A percentile compares a stretch with the other conserved stretches of the same genome.
Conservation (phyloP, 2,797 vertebrate species). For the Chaunax sp. region DNA sequence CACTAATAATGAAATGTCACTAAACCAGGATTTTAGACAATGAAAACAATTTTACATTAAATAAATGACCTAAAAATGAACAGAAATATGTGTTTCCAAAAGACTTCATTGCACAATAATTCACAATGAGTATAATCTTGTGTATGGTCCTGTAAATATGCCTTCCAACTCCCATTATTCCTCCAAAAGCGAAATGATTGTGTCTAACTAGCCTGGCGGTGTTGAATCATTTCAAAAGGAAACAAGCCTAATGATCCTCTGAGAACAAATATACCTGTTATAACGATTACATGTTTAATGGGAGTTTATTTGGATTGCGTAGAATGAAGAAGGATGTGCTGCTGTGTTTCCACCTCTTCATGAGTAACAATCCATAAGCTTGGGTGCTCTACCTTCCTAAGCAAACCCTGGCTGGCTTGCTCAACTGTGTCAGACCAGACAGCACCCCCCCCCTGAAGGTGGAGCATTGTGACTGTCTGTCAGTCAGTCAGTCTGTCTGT, state of each 20-base stretch:
- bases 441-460: neutral
- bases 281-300: too few species aligned
- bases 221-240: too few species aligned
- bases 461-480: too few species aligned
- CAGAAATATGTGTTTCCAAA: too few species aligned
- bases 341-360: slow-evolving; percentile 23
- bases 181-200: neutral
- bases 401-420: neutral
- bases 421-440: slow-evolving; percentile 1
- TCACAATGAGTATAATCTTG: neutral
- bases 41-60: too few species aligned
- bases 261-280: too few species aligned
- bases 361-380: slow-evolving; percentile 9
- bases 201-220: too few species aligned
- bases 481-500: slow-evolving; percentile 2
- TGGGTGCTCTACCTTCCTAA: neutral
- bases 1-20: neutral
- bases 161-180: neutral
- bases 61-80: neutral
- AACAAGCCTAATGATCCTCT: too few species aligned
- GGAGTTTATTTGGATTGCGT: slow-evolving; percentile 15
- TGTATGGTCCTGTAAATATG: neutral
- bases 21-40: neutral
- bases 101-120: too few species aligned
- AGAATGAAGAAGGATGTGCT: slow-evolving; percentile 1